Conservation (phyloP, 1,140 invertebrate genomes). For the Colletes latitarsis region DNA sequence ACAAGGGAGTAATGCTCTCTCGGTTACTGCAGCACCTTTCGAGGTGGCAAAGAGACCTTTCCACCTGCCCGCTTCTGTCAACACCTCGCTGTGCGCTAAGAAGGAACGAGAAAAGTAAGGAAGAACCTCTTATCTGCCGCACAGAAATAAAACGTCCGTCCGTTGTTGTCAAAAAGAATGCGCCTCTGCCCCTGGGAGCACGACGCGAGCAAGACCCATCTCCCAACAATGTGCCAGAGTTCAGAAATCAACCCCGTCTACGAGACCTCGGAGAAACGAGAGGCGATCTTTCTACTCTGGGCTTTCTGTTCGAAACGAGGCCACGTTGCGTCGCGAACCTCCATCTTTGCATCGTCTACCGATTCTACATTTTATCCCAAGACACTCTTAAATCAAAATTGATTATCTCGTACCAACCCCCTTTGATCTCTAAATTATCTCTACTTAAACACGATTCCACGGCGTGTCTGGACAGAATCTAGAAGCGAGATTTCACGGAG, state of each 20-base stretch:
- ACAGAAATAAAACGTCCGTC: constrained; percentile 40
- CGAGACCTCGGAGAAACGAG: neutral
- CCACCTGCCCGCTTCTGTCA: constrained; percentile 43
- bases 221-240: neutral
- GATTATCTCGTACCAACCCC: too few species aligned
- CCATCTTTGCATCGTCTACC: too few species aligned
- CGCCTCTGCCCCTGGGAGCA: constrained; percentile 12
- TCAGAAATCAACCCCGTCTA: neutral
- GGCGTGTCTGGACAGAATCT: neutral
- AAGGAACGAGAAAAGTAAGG: constrained; percentile 42
- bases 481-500: constrained; percentile 5
- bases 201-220: neutral
- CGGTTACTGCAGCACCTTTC: constrained; percentile 36
- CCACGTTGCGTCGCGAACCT: too few species aligned
- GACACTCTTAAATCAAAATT: too few species aligned
- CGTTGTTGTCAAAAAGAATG: constrained; percentile 29
- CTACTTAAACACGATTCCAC: too few species aligned
- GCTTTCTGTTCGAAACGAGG: neutral
- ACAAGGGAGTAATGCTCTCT: constrained; percentile 28
- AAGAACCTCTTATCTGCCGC: constrained; percentile 43
- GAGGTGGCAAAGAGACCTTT: constrained; percentile 44
- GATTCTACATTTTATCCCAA: too few species aligned
- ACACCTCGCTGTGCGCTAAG: constrained; percentile 26
- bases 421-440: too few species aligned
- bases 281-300: neutral